phyloP scores from a whole-genome alignment of 2,113 vertebrate species.

The Vidua chalybeata region DNA sequence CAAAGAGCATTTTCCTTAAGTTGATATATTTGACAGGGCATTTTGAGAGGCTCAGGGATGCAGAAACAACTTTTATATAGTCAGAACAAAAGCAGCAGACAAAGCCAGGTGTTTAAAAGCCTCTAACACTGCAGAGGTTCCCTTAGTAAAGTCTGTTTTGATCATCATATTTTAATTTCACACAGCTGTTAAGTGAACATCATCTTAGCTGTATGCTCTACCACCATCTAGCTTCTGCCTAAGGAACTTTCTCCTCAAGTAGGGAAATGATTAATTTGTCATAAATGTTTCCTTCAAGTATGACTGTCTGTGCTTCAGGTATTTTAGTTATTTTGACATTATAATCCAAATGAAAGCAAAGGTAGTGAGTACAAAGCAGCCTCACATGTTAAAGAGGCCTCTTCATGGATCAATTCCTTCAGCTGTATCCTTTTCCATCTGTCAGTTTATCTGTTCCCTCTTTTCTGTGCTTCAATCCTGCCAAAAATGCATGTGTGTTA shows the following conservation, averaged over 20 bases:
- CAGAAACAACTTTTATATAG: neutral
- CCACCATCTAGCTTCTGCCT: conserved; percentile 61
- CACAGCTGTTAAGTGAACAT: neutral
- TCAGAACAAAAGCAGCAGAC: neutral
- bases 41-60: neutral
- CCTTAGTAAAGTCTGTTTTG: neutral
- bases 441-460: neutral
- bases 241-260: neutral
- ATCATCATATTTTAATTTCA: neutral
- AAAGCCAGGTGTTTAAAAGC: neutral
- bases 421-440: neutral
- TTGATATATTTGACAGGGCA: neutral
- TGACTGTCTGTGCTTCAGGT: neutral
- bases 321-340: neutral
- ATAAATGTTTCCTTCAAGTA: neutral
- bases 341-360: neutral
- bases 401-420: neutral
- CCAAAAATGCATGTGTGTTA: neutral
- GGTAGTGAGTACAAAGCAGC: neutral
- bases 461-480: neutral
- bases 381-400: neutral
- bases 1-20: neutral
- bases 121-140: neutral
- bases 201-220: neutral
- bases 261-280: neutral